Evolutionary conservation across 2,888 invertebrate species (phyloP).

Genomic region (Adelognathus sp.): DNA sequence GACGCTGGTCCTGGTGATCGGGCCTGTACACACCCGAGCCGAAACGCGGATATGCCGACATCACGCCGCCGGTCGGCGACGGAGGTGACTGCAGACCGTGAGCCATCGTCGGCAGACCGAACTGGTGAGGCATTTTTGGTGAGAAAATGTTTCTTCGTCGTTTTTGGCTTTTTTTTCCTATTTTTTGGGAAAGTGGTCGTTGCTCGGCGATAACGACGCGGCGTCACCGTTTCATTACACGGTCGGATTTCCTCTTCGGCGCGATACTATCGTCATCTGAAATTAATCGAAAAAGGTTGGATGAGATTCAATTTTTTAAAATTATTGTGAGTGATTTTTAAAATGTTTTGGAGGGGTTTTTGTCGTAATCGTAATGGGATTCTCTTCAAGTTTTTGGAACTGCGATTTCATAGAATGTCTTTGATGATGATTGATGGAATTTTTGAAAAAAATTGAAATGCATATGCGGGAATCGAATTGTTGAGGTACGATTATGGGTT

Average conservation of each 20-base stretch:
- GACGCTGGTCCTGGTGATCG: slow-evolving; percentile 88
- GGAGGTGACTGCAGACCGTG: slow-evolving; percentile 91
- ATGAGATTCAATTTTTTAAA: neutral
- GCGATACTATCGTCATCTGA: slow-evolving; percentile 41
- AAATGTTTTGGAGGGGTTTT: too few relatives aligned
- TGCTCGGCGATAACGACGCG: slow-evolving; percentile 24
- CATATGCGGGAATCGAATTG: too few relatives aligned
- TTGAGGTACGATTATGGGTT: too few relatives aligned
- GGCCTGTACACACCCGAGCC: slow-evolving; percentile 86
- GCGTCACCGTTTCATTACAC: slow-evolving; percentile 59
- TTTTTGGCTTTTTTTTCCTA: neutral
- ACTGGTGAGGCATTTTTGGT: slow-evolving; percentile 90
- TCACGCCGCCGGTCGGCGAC: slow-evolving; percentile 84
- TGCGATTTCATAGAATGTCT: too few relatives aligned
- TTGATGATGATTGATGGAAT: too few relatives aligned
- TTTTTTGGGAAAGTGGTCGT: neutral
- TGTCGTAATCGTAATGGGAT: too few relatives aligned
- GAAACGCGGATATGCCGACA: slow-evolving; percentile 85
- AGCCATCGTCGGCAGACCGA: slow-evolving; percentile 88
- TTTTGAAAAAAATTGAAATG: too few relatives aligned
- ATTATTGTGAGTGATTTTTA: too few relatives aligned
- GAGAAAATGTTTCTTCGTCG: too few relatives aligned
- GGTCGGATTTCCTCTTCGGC: neutral
- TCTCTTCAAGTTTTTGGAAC: too few relatives aligned
- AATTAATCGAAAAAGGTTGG: neutral